phyloP scores from a whole-genome alignment of 23 tunicate species.

The Trididemnum nubilum region DNA sequence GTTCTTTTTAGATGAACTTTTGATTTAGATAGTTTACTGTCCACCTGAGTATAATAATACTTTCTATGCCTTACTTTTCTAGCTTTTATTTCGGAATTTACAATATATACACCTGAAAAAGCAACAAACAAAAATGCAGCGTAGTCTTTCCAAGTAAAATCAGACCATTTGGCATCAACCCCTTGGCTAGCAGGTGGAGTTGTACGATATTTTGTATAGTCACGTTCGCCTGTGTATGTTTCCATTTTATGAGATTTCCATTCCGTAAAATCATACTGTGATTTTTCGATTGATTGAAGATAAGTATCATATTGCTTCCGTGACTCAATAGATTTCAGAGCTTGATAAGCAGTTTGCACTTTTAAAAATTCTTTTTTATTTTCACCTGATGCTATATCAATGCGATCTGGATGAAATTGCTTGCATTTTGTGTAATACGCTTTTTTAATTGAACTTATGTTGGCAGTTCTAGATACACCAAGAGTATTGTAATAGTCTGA shows the following conservation, averaged over 20 bases:
- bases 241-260: constrained; percentile 7
- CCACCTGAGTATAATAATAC: too few species aligned
- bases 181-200: not conserved
- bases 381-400: not conserved
- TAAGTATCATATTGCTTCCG: constrained; percentile 15
- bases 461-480: constrained; percentile 23
- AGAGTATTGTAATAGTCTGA: constrained; percentile 23
- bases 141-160: constrained; percentile 18
- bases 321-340: not conserved
- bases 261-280: constrained; percentile 19
- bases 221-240: not conserved
- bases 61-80: too few species aligned
- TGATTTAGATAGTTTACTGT: too few species aligned
- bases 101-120: not conserved
- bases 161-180: constrained; percentile 33
- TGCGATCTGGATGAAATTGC: constrained; percentile 27
- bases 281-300: not conserved
- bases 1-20: too few species aligned
- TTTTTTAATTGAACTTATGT: not conserved
- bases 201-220: constrained; percentile 1
- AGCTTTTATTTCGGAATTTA: not conserved
- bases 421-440: constrained; percentile 26
- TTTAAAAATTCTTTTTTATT: constrained; percentile 19
- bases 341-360: constrained; percentile 24
- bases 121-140: not conserved